These are phyloP conservation scores for Atlantisia rogersi DNA, from an alignment of 2,113 vertebrate species.

Conservation along the genomic window DNA sequence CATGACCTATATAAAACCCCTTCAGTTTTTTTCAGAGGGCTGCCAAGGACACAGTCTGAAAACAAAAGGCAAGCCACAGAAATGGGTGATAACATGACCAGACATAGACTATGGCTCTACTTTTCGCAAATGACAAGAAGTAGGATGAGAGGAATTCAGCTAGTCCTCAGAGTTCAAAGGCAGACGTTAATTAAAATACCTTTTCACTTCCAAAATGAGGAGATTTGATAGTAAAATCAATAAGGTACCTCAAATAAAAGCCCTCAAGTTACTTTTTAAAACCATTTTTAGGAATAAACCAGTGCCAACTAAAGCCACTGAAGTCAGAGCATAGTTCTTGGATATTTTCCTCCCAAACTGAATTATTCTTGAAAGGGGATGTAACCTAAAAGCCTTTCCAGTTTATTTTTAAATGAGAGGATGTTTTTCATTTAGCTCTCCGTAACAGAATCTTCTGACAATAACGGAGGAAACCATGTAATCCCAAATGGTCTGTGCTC, in stretches of 20 bases:
- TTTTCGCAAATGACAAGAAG: background rate
- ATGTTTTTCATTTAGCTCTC: slow-evolving; percentile 38
- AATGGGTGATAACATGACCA: background rate
- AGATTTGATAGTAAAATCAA: background rate
- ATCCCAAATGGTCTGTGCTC: slow-evolving; percentile 34
- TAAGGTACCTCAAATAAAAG: background rate
- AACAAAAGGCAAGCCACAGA: background rate
- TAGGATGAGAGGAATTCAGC: background rate
- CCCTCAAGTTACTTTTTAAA: background rate
- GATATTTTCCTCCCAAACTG: background rate
- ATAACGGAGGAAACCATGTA: slow-evolving; percentile 26
- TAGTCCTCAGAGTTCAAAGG: background rate
- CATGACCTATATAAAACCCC: background rate
- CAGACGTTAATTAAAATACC: background rate
- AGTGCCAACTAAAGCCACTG: background rate
- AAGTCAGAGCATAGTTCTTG: background rate
- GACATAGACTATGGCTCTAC: background rate
- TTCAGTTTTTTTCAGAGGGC: background rate
- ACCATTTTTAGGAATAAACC: background rate
- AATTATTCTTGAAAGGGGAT: slow-evolving; percentile 25
- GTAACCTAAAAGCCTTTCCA: background rate
- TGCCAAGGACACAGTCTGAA: background rate
- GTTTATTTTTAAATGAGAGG: slow-evolving; percentile 6
- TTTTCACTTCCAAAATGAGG: background rate
- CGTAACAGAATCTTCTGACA: slow-evolving; percentile 26